A percentile compares a stretch with the other conserved stretches of the same genome.
phyloP scores from a whole-genome alignment of 1,140 invertebrate species.

The Drosophila funebris region DNA sequence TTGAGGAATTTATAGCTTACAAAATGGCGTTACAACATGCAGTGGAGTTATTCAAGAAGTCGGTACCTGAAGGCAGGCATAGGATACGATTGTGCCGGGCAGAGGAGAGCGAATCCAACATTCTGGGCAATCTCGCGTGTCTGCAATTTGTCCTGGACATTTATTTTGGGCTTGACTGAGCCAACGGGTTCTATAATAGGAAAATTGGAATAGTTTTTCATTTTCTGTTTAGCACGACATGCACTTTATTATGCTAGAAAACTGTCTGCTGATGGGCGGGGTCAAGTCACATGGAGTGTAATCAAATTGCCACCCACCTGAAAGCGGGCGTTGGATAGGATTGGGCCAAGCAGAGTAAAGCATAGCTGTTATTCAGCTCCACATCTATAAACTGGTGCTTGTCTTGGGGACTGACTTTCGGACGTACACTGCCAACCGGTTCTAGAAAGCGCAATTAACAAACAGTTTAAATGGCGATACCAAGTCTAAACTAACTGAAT shows the following conservation, averaged over 20 bases:
- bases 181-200: constrained; percentile 88
- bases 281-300: neutral
- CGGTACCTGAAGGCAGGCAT: constrained; percentile 88
- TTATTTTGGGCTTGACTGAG: constrained; percentile 88
- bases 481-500: constrained; percentile 35
- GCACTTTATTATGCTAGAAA: constrained; percentile 17
- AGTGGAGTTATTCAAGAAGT: neutral
- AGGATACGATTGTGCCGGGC: constrained; percentile 88
- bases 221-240: constrained; percentile 1
- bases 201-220: constrained; percentile 6
- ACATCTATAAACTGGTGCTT: constrained; percentile 85
- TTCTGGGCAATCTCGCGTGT: constrained; percentile 75
- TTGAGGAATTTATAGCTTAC: constrained; percentile 31
- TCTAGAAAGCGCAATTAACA: constrained; percentile 84
- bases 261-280: constrained; percentile 39
- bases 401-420: constrained; percentile 86
- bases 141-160: constrained; percentile 84
- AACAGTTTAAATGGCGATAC: neutral
- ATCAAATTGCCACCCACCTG: constrained; percentile 85
- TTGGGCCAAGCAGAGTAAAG: constrained; percentile 86
- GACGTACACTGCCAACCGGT: constrained; percentile 90
- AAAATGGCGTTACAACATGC: constrained; percentile 23
- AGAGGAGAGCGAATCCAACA: constrained; percentile 85
- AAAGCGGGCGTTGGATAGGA: constrained; percentile 88
- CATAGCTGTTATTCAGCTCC: constrained; percentile 87